A percentile compares a stretch with the other conserved stretches of the same genome.
These are phyloP conservation scores for Nemapogon koenigi DNA, from an alignment of 2,888 invertebrate genomes.

Conservation along the genomic window DNA sequence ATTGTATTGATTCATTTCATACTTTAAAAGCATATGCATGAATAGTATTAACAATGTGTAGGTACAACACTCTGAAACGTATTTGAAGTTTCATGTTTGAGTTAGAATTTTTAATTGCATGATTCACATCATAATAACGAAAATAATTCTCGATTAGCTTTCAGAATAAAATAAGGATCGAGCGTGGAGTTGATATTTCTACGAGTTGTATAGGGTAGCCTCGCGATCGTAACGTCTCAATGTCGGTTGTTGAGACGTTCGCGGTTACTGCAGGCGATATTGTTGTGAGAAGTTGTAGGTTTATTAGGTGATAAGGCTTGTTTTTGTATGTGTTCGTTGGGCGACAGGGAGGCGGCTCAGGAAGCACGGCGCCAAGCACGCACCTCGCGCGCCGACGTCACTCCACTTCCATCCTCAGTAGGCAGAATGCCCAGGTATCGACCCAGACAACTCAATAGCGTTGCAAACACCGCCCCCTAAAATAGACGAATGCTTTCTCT, in stretches of 20 bases:
- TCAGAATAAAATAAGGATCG: conserved; percentile 8
- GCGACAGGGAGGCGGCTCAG: conserved; percentile 24
- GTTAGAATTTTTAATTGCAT: conserved; percentile 6
- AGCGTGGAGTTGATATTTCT: background rate
- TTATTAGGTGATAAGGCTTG: background rate
- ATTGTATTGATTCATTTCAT: no score
- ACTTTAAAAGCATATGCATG: no score
- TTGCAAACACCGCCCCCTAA: no score
- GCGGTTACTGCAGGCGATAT: conserved; percentile 8
- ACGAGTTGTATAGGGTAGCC: conserved; percentile 4
- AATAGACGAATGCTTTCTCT: no score
- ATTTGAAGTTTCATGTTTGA: conserved; percentile 5
- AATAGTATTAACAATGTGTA: no score
- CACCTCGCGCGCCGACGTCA: conserved; percentile 77
- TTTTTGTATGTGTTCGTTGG: conserved; percentile 3
- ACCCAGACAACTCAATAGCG: no score
- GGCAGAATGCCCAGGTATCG: conserved; percentile 67
- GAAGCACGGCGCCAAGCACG: conserved; percentile 40
- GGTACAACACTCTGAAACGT: no score
- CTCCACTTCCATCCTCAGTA: conserved; percentile 73
- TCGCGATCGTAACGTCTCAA: conserved; percentile 9
- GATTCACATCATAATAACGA: no score
- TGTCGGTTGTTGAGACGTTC: conserved; percentile 7
- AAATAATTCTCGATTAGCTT: no score
- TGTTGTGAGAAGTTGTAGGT: background rate